phyloP scores from a whole-genome alignment of 2,113 vertebrate species.

The Mus spicilegus region DNA sequence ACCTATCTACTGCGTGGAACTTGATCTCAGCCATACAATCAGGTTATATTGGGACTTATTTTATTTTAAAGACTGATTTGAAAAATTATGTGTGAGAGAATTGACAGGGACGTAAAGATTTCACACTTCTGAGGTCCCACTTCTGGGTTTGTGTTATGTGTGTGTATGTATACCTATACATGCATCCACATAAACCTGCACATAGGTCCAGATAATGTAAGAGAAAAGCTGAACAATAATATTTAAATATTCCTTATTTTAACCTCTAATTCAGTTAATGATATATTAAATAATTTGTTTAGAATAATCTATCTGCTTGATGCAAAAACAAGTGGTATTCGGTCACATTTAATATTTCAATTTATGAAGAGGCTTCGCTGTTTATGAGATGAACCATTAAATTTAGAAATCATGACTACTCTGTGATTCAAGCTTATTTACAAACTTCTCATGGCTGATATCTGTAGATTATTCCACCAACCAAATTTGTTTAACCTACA shows the following conservation, averaged over 20 bases:
- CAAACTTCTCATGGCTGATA: not conserved
- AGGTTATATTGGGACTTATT: not conserved
- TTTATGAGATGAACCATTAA: not conserved
- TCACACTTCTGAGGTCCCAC: not conserved
- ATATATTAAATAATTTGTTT: not conserved
- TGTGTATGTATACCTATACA: not conserved
- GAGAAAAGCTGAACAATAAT: not conserved
- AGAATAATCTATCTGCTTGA: not conserved
- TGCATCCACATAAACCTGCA: not conserved
- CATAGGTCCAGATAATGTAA: accelerated
- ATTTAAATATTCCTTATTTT: not conserved
- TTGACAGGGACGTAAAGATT: not conserved
- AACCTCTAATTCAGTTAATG: not conserved
- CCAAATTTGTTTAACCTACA: not conserved
- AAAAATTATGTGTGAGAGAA: constrained; percentile 9
- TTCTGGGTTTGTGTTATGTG: not conserved
- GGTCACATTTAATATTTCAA: not conserved
- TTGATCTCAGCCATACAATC: not conserved
- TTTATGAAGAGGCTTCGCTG: not conserved
- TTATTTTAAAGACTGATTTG: constrained; percentile 3
- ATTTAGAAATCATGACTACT: not conserved
- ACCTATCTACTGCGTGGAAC: not conserved
- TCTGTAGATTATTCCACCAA: not conserved
- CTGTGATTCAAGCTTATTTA: not conserved
- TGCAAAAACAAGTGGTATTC: not conserved